phyloP scores from a whole-genome alignment of 2,113 vertebrate species.

The Marmota flaviventris region DNA sequence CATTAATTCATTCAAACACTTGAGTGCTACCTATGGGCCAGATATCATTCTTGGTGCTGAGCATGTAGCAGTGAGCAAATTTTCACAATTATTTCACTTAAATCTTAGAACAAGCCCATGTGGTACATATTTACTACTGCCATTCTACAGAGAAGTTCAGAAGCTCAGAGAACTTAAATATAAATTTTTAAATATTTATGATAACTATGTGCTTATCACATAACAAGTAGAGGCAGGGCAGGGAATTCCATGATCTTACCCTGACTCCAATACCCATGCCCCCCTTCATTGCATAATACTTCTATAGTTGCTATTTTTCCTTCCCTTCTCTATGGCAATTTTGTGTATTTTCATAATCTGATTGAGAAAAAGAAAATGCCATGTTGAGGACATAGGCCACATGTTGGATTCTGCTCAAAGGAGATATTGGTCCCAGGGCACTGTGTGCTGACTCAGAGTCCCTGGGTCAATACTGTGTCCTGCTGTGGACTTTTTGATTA shows the following conservation, averaged over 20 bases:
- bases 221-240: background rate
- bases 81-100: constrained; percentile 14
- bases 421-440: background rate
- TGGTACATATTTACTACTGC: background rate
- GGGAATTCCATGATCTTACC: background rate
- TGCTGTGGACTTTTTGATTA: background rate
- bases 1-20: background rate
- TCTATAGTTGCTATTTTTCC: background rate
- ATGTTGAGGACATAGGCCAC: background rate
- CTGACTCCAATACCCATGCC: background rate
- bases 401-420: background rate
- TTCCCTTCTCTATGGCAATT: background rate
- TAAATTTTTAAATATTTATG: background rate
- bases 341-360: background rate
- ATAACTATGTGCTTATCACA: background rate
- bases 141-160: background rate
- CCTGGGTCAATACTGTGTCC: background rate
- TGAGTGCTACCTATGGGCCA: background rate
- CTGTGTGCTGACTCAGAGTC: background rate
- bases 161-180: background rate
- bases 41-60: background rate
- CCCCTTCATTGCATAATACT: background rate
- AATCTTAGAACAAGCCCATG: background rate
- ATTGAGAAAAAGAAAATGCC: background rate
- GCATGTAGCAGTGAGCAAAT: background rate